Base-by-base conservation (phyloP, 2,797 vertebrate genomes). In the Prionace glauca region DNA sequence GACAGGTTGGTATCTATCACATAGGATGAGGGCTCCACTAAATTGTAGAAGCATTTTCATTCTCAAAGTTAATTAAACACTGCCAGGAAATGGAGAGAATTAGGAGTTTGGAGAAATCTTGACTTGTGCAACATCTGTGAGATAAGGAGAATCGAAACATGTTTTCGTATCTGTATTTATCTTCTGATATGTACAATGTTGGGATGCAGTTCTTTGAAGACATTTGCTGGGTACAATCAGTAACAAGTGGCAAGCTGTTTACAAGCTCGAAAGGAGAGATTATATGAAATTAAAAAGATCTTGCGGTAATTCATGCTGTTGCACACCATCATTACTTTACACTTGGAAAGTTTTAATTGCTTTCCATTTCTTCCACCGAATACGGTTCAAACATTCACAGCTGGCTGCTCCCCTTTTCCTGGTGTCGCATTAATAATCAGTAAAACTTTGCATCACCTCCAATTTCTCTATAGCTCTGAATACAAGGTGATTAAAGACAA, bases 381-480 rank as follows among this genome's bases (percentile, higher is more conserved):
- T 36, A n/a, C 67, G 69, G n/a, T 92, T 92, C 90, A 90, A 90
- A 90, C 87, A 92, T 24, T 32, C 71, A 77, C 71, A n/a, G 71
- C 16, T 56, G 45, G 16, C 32, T 60, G 71, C 16, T 72, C 24
- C 16, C 41, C 29, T 77, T 95, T 77, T 74, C 72, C 71, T 56
- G 50, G 32, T 50, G 9, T 72, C 22, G 72, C 29, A 94, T 45
- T 71, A 94, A 41, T 45, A 72, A 62, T 90, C 56, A 45, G 41
- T 77, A 72, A 29, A 32, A 32, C 4, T 74, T 77, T 94, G 29
- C 41, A 56, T 1, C 45, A 41, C 29, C 71, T 95, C 71, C 45
- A 72, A 50, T 77, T 95, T 72, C 41, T 95, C 71, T 77, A 32
- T 60, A 77, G 50, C 69, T 92, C 90, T 69, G 62, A 92, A 22